phyloP scores from a whole-genome alignment of 2,888 invertebrate genomes.

The Eudemis profundana region DNA sequence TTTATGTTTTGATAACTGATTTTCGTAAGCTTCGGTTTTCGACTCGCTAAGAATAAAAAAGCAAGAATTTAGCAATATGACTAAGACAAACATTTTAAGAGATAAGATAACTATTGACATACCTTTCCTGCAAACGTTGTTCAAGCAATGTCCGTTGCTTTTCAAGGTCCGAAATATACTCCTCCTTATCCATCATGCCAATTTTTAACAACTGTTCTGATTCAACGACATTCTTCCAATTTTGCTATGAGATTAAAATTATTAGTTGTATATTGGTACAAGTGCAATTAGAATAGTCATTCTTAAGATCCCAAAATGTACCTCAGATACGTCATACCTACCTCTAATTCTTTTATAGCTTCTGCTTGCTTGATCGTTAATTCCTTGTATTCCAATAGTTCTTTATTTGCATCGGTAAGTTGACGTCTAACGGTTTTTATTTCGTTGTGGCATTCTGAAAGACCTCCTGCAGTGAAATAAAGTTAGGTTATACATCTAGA shows the following conservation, averaged over 20 bases:
- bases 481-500: too few relatives aligned
- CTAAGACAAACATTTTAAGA: too few relatives aligned
- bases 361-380: conserved; percentile 57
- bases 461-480: conserved; percentile 15
- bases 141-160: conserved; percentile 59
- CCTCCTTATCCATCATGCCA: conserved; percentile 61
- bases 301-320: too few relatives aligned
- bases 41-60: conserved; percentile 58
- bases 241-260: conserved; percentile 52
- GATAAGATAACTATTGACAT: conserved; percentile 5
- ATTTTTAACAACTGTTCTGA: conserved; percentile 57
- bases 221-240: conserved; percentile 57
- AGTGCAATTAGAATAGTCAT: too few relatives aligned
- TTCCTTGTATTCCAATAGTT: conserved; percentile 61
- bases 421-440: conserved; percentile 57
- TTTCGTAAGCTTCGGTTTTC: conserved; percentile 69
- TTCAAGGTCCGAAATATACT: conserved; percentile 64
- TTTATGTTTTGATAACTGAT: conserved; percentile 66
- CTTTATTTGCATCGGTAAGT: conserved; percentile 56
- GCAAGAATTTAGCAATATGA: too few relatives aligned
- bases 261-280: too few relatives aligned
- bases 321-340: too few relatives aligned
- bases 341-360: conserved; percentile 64
- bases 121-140: conserved; percentile 67
- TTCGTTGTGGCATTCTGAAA: conserved; percentile 48